Base-by-base conservation (phyloP, 2,888 invertebrate genomes). In the Lamellibrachia satsuma region DNA sequence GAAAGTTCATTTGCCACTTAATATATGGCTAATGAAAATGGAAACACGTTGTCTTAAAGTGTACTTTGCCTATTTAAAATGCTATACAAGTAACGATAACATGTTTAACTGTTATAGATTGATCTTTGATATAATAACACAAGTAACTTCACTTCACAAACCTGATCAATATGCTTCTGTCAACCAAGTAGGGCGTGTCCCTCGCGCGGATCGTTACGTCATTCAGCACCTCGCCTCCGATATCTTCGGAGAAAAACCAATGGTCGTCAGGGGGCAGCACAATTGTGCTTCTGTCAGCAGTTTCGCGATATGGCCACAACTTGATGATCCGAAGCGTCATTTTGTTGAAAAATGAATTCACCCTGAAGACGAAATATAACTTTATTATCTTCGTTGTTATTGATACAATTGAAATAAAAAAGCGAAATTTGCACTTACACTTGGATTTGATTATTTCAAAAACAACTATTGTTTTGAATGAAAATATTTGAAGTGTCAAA, bases 151-250 rank as follows among this genome's bases (percentile, higher is more conserved):
- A 15, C 22, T 3, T 75, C 22, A 75, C 75, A 22, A 22, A 75
- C 75, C 75, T 75, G 75, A 75, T 22, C 75, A 75, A 75, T 22
- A 75, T 75, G 75, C 75, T 75, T 75, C 75, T 75, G 75, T 75
- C 75, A n/a, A 75, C 75, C 75, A 75, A 75, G 57, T 93, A 93
- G 11, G 92, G 91, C 11, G 51, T 52, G 51, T 52, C 90, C 15
- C 51, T 90, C 52, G 51, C 57, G 22, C 55, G 52, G 75, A 93
- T 52, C 15, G 52, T 90, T 6, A 92, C 52, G 57, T 93, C 91
- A 57, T 91, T 52, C 9, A 55, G 27, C 90, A 92, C 90, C 7
- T 52, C 52, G 7, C 93, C 93, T 52, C 93, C 93, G n/a, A 93
- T 93, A 52, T 92, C 92, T 3, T 75, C 75, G 75, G 75, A 75